Percentiles rank a stretch among this genome's conserved stretches.
phyloP scores from a whole-genome alignment of 2,888 invertebrate genomes.

The Drosophila vallismaia region DNA sequence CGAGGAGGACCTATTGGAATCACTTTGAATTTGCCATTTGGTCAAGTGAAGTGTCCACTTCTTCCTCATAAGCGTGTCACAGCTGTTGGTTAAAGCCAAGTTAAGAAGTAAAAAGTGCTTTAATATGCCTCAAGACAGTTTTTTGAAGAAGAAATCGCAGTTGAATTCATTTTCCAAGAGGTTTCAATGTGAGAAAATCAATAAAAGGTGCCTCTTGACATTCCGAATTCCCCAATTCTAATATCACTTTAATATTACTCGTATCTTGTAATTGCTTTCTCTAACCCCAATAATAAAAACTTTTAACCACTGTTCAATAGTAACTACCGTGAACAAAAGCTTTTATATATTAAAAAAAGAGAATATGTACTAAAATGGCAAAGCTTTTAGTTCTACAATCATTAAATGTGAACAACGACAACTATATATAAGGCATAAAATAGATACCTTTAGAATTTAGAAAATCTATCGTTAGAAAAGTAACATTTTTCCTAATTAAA shows the following conservation, averaged over 20 bases:
- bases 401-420: not conserved
- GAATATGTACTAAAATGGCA: not conserved
- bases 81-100: conserved; percentile 4
- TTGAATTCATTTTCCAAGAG: not conserved
- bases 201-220: too few species aligned
- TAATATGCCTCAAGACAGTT: not conserved
- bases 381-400: conserved; percentile 18
- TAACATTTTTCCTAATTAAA: not conserved
- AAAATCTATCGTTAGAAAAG: too few species aligned
- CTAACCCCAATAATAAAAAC: not conserved
- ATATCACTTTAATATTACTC: too few species aligned
- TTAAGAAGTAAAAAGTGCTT: not conserved
- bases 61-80: not conserved
- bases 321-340: conserved; percentile 28
- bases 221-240: too few species aligned
- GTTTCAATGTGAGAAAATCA: not conserved
- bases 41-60: conserved; percentile 6
- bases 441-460: too few species aligned
- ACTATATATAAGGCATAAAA: not conserved
- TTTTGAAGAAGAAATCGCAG: too few species aligned
- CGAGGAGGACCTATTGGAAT: conserved; percentile 1
- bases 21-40: conserved; percentile 5
- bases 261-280: too few species aligned
- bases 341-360: conserved; percentile 9
- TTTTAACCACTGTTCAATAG: conserved; percentile 15